Conservation (phyloP, 2,888 invertebrate genomes). For the Dolichomitus sp. region DNA sequence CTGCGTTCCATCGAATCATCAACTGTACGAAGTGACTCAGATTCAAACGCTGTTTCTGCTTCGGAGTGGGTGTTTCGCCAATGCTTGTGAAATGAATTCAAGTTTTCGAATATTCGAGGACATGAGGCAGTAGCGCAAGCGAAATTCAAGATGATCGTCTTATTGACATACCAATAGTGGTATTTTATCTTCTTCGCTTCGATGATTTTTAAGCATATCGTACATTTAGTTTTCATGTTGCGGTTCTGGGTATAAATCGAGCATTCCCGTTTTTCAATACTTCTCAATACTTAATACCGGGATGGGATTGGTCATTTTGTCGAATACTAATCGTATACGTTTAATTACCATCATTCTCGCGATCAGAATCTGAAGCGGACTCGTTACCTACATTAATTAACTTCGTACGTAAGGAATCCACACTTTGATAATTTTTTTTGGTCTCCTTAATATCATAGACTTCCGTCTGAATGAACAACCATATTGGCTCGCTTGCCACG, state of each 20-base stretch:
- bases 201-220: conserved; percentile 27
- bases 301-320: background rate
- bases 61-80: background rate
- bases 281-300: background rate
- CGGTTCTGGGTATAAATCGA: no score
- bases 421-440: background rate
- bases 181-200: conserved; percentile 18
- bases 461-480: background rate
- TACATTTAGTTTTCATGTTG: conserved; percentile 35
- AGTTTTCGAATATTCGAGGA: conserved; percentile 20
- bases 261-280: background rate
- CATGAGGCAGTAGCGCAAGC: conserved; percentile 26
- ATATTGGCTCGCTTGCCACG: conserved; percentile 23
- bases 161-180: conserved; percentile 21
- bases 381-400: background rate
- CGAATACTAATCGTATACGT: background rate
- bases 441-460: conserved; percentile 19
- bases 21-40: background rate
- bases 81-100: conserved; percentile 35
- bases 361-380: background rate
- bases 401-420: background rate
- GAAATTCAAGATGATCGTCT: conserved; percentile 8
- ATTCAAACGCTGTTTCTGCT: background rate
- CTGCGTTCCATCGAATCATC: no score
- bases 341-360: background rate